Base-by-base conservation (phyloP, 2,797 vertebrate species). In the Ataeniobius toweri region DNA sequence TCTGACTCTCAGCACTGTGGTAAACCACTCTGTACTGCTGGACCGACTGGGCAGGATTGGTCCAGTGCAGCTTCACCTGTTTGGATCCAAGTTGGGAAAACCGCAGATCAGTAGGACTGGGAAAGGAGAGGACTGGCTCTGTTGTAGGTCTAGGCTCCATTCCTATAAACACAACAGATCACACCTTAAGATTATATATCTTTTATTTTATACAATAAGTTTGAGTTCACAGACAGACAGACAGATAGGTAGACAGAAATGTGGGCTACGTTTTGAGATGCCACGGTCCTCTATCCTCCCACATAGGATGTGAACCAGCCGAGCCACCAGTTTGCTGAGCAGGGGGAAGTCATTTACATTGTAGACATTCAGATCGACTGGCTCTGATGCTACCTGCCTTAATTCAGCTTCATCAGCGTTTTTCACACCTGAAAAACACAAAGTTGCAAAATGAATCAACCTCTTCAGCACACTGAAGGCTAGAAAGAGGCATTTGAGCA, bases 341-440 rank as follows among this genome's bases (percentile, higher is more conserved):
- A 97, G 94, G 0, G 96, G 97, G 86, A 99, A 99, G 91, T 97
- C 97, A 58, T 97, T 95, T 59, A 99, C 97, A 0, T 96, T 97
- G 94, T 97, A 97, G 1, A 98, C 96, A 0, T 97, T 97, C 74
- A 97, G 89, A 78, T 99, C 97, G 83, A 97, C 91, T 0, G 98
- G 98, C 67, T 95, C 95, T 0, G 98, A 98, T 0, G 97, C 98
- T 85, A 99, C 95, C 65, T 98, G 96, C 79, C 93, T 95, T 85
- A 99, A 85, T 89, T 99, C 98, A 0, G 96, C 96, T 85, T 98
- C 97, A 0, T 99, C 97, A 0, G 98, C 97, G 0, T 99, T 99
- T 93, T 98, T 99, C 84, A 99, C 97, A 1, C 98, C 98, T 99
- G 86, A 61, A 68, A 1, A 69, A 83, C 1, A 79, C 24, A 81